Conservation (phyloP, 2,888 invertebrate genomes). For the Lathronympha strigana region DNA sequence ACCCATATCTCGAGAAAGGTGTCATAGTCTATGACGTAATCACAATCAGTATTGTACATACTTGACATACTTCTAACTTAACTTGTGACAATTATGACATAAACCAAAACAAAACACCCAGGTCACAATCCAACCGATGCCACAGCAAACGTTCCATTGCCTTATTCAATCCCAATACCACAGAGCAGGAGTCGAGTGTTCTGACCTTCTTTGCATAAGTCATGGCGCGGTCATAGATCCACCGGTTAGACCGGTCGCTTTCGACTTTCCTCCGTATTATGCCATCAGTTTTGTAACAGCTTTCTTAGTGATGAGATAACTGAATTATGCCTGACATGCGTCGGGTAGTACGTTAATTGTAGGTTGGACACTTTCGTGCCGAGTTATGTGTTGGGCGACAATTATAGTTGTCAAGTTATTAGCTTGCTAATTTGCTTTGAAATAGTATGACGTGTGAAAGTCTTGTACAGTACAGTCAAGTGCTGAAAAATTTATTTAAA, state of each 20-base stretch:
- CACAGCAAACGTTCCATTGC: background rate
- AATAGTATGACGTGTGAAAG: background rate
- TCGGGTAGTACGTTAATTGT: constrained; percentile 33
- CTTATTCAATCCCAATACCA: constrained; percentile 6
- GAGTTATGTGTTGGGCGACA: constrained; percentile 5
- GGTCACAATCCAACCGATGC: constrained; percentile 11
- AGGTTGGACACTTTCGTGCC: constrained; percentile 23
- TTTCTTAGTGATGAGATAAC: constrained; percentile 77
- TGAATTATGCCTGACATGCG: constrained; percentile 48
- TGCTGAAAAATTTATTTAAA: no score
- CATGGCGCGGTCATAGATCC: constrained; percentile 42
- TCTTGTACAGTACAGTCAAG: background rate
- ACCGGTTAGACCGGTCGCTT: constrained; percentile 69
- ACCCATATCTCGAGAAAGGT: no score
- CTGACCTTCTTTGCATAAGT: constrained; percentile 52
- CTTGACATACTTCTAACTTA: no score
- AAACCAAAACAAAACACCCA: background rate
- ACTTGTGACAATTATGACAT: no score
- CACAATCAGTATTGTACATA: no score
- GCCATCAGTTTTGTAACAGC: constrained; percentile 73
- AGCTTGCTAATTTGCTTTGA: background rate
- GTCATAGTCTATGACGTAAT: no score
- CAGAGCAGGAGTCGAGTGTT: background rate
- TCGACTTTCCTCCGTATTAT: constrained; percentile 76
- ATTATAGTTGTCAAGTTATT: constrained; percentile 7